phyloP scores from a whole-genome alignment of 2,797 vertebrate genomes.

The Sebastolobus altivelis region DNA sequence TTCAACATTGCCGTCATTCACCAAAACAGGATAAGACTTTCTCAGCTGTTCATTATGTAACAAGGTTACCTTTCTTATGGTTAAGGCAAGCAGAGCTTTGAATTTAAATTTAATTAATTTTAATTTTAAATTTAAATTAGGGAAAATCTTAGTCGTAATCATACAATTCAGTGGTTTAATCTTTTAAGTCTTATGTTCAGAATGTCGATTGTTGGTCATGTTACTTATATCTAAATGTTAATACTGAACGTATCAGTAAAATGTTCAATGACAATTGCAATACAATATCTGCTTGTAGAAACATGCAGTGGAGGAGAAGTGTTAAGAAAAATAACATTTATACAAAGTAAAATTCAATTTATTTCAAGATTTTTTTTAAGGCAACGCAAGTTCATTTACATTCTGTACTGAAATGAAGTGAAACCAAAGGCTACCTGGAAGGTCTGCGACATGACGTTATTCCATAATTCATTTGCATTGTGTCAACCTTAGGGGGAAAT shows the following conservation, averaged over 20 bases:
- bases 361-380: neutral
- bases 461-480: neutral
- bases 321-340: neutral
- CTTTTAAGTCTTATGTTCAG: neutral
- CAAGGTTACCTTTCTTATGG: neutral
- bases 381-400: neutral
- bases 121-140: neutral
- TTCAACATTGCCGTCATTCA: neutral
- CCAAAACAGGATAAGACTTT: neutral
- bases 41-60: neutral
- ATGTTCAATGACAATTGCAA: neutral
- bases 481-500: neutral
- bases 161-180: neutral
- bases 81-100: neutral
- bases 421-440: neutral
- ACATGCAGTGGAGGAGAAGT: neutral
- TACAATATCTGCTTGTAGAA: neutral
- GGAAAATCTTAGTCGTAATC: neutral
- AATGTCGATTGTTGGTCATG: neutral
- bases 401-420: neutral
- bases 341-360: neutral
- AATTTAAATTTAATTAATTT: no score
- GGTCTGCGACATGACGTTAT: neutral
- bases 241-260: neutral
- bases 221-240: neutral